phyloP scores from a whole-genome alignment of 2,888 invertebrate genomes.

The Pyrochroa serraticornis region DNA sequence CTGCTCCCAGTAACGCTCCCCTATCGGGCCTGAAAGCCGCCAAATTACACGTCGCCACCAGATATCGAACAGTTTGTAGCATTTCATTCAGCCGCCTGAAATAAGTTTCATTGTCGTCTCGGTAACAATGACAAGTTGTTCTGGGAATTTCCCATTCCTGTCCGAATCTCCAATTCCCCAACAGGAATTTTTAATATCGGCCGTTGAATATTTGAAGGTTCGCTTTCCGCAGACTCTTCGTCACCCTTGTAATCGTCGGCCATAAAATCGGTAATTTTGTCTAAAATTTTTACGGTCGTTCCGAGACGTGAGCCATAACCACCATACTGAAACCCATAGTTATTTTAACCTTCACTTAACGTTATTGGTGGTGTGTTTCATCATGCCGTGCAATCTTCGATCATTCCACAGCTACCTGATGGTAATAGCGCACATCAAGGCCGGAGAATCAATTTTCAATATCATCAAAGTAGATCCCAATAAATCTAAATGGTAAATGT shows the following conservation, averaged over 20 bases:
- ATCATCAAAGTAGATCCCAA: too few species aligned
- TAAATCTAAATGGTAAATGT: too few species aligned
- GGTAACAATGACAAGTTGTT: constrained; percentile 30
- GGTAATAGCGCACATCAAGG: too few species aligned
- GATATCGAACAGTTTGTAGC: constrained; percentile 39
- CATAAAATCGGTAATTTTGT: constrained; percentile 34
- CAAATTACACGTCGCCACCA: constrained; percentile 44
- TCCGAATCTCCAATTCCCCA: constrained; percentile 2
- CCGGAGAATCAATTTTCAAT: too few species aligned
- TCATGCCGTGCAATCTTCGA: constrained; percentile 13
- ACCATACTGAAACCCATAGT: constrained; percentile 32
- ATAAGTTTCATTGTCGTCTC: constrained; percentile 34
- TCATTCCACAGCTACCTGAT: constrained; percentile 14
- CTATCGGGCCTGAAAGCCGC: constrained; percentile 34
- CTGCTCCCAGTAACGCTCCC: constrained; percentile 13
- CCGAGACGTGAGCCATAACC: constrained; percentile 34
- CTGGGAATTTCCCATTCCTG: constrained; percentile 12
- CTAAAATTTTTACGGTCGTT: constrained; percentile 35
- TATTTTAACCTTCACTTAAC: constrained; percentile 29
- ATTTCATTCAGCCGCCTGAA: constrained; percentile 34
- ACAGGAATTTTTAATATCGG: constrained; percentile 22
- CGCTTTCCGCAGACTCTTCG: constrained; percentile 21
- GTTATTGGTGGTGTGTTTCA: constrained; percentile 23
- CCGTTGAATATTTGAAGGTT: constrained; percentile 7
- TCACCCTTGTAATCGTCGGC: constrained; percentile 30